Conservation (phyloP, 2,888 invertebrate genomes). For the Isotomurus palustris region DNA sequence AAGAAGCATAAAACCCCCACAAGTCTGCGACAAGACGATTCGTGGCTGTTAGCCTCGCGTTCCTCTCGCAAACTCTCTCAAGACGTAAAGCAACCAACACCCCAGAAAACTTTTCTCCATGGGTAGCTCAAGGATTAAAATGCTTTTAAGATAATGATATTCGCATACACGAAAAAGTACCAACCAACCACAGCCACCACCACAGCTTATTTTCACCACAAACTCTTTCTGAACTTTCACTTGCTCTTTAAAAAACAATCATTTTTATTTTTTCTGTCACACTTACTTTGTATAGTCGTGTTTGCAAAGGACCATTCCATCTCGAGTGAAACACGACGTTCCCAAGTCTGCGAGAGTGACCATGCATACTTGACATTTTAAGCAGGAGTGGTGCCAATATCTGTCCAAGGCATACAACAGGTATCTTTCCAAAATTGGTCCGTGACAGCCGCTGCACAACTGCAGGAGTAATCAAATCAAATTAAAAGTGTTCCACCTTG, state of each 20-base stretch:
- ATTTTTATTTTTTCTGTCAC: no score
- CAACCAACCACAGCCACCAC: no score
- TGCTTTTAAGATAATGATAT: slow-evolving; percentile 12
- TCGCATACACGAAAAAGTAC: neutral
- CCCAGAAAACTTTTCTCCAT: neutral
- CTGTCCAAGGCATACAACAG: slow-evolving; percentile 86
- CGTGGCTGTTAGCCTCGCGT: no score
- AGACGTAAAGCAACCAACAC: no score
- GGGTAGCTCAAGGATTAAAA: slow-evolving; percentile 9
- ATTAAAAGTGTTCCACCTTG: neutral
- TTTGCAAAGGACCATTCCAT: slow-evolving; percentile 92
- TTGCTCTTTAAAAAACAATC: no score
- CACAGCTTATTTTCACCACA: no score
- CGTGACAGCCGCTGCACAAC: slow-evolving; percentile 80
- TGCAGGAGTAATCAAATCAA: neutral
- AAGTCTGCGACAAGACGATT: no score
- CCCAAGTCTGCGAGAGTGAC: slow-evolving; percentile 82
- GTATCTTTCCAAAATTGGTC: slow-evolving; percentile 83
- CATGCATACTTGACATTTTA: slow-evolving; percentile 88
- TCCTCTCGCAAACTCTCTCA: no score
- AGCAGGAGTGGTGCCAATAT: slow-evolving; percentile 93
- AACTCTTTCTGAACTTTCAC: no score
- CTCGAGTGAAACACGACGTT: slow-evolving; percentile 84
- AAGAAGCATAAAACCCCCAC: no score
- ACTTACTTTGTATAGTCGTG: slow-evolving; percentile 89